Evolutionary conservation across 2,888 invertebrate genomes (phyloP).

Genomic region (Exocentrus adspersus): DNA sequence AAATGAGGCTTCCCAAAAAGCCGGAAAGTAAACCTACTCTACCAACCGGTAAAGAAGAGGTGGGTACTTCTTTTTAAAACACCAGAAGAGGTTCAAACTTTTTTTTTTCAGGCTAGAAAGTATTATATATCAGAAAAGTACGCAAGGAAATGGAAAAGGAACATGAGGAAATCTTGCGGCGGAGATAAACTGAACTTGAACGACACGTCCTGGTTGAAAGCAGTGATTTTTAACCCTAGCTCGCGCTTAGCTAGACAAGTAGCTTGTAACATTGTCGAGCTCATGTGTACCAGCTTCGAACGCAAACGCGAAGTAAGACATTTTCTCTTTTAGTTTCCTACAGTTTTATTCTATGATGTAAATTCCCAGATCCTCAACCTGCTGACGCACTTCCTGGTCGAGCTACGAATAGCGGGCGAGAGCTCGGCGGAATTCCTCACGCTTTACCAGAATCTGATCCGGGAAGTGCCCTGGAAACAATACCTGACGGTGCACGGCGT

Average conservation of each 20-base stretch:
- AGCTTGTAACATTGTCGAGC: slow-evolving; percentile 88
- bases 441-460: slow-evolving; percentile 86
- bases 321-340: not conserved
- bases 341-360: slow-evolving; percentile 4
- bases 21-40: slow-evolving; percentile 46
- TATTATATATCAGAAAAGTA: slow-evolving; percentile 81
- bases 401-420: slow-evolving; percentile 89
- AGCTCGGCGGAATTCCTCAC: slow-evolving; percentile 91
- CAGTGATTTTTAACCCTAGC: slow-evolving; percentile 92
- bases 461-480: slow-evolving; percentile 91
- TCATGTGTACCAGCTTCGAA: slow-evolving; percentile 76
- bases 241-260: slow-evolving; percentile 89
- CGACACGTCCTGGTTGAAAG: slow-evolving; percentile 86
- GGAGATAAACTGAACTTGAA: slow-evolving; percentile 71
- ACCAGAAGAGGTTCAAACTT: not conserved
- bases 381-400: slow-evolving; percentile 87
- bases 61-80: slow-evolving; percentile 31
- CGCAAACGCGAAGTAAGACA: slow-evolving; percentile 69
- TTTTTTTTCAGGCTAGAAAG: slow-evolving; percentile 49
- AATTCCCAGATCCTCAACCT: slow-evolving; percentile 78
- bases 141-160: slow-evolving; percentile 73
- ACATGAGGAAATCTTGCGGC: slow-evolving; percentile 43
- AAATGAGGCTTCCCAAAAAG: slow-evolving; percentile 69
- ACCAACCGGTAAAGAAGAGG: slow-evolving; percentile 51
- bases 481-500: slow-evolving; percentile 86